phyloP scores from a whole-genome alignment of 1,140 invertebrate genomes.

The Ylistrum balloti region DNA sequence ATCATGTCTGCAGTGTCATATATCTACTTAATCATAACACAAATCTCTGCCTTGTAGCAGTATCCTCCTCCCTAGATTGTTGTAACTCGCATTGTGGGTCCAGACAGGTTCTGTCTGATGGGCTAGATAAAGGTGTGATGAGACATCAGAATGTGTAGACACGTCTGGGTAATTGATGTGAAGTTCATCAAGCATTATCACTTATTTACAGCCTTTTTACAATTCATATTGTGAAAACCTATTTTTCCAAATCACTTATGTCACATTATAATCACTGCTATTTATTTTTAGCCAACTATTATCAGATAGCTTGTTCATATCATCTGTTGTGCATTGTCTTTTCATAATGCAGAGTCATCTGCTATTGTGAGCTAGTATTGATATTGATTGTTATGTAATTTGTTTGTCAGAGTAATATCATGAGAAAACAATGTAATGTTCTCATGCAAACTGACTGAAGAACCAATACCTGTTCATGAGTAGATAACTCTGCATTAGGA shows the following conservation, averaged over 20 bases:
- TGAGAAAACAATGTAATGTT: too few relatives aligned
- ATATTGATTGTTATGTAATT: too few relatives aligned
- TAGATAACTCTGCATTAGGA: too few relatives aligned
- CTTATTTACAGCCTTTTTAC: background rate
- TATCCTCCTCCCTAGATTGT: slow-evolving; percentile 7
- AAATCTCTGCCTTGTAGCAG: background rate
- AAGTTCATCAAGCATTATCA: background rate
- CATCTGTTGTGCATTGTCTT: too few relatives aligned
- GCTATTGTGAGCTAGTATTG: too few relatives aligned
- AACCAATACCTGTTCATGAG: too few relatives aligned
- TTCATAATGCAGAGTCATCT: too few relatives aligned
- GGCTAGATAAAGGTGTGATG: background rate
- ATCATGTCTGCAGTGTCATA: background rate
- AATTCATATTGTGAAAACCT: background rate
- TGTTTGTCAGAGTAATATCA: too few relatives aligned
- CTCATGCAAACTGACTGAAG: too few relatives aligned
- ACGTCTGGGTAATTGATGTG: background rate
- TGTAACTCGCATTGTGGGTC: background rate
- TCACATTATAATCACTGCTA: too few relatives aligned
- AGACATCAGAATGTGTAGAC: background rate
- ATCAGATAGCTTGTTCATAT: too few relatives aligned
- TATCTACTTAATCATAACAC: background rate
- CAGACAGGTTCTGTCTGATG: background rate
- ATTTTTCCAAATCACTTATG: background rate
- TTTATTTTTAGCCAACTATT: too few relatives aligned